Evolutionary conservation across 2,888 invertebrate species (phyloP).

Genomic region (Drosophila cracens): DNA sequence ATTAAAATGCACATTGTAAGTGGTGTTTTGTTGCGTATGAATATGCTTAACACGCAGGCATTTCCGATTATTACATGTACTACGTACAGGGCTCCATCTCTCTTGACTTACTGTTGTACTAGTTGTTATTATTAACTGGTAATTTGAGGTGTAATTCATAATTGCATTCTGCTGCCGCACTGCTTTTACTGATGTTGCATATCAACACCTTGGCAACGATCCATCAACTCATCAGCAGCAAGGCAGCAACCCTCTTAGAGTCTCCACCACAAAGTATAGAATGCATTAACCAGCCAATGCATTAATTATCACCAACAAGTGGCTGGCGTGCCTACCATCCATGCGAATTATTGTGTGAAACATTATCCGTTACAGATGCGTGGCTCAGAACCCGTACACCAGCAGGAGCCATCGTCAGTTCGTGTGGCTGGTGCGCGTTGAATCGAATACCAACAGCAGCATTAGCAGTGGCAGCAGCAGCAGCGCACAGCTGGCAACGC

Average conservation of each 20-base stretch:
- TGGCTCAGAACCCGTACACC: slow-evolving; percentile 86
- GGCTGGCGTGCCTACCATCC: slow-evolving; percentile 46
- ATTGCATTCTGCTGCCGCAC: slow-evolving; percentile 15
- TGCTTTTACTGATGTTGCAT: slow-evolving; percentile 42
- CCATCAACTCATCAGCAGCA: slow-evolving; percentile 43
- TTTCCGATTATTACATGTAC: neutral
- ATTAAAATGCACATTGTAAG: neutral
- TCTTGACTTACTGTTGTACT: neutral
- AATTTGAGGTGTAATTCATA: slow-evolving; percentile 36
- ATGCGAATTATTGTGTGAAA: slow-evolving; percentile 48
- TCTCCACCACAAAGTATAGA: neutral
- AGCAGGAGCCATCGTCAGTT: slow-evolving; percentile 83
- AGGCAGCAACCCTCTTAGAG: slow-evolving; percentile 6
- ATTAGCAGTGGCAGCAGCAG: neutral
- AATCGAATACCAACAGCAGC: slow-evolving; percentile 31
- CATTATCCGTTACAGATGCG: slow-evolving; percentile 84
- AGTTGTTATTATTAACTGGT: neutral
- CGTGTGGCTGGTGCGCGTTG: slow-evolving; percentile 74
- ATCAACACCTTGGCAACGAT: slow-evolving; percentile 68
- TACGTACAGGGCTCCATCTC: neutral
- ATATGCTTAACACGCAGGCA: neutral
- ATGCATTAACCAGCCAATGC: slow-evolving; percentile 40
- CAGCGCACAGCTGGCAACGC: slow-evolving; percentile 37
- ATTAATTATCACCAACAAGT: slow-evolving; percentile 71
- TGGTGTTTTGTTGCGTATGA: slow-evolving; percentile 6